Conservation (phyloP, 2,113 vertebrate species). For the Tyto alba region DNA sequence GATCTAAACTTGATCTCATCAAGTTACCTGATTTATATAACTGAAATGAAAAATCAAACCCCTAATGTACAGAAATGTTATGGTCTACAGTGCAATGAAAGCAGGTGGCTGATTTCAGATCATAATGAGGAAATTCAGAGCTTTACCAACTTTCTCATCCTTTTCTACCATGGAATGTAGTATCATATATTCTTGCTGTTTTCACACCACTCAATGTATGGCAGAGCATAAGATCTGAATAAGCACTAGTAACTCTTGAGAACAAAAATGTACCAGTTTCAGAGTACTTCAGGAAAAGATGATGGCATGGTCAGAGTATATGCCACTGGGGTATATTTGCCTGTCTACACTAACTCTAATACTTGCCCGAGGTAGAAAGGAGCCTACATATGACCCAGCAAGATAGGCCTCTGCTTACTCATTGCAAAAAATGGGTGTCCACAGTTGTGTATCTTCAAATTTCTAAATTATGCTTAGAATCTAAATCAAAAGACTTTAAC, state of each 20-base stretch:
- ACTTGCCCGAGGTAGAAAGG: background rate
- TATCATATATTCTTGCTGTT: background rate
- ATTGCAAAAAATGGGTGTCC: background rate
- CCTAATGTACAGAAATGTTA: background rate
- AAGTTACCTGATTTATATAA: background rate
- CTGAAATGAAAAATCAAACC: background rate
- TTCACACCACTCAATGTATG: background rate
- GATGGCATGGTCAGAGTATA: background rate
- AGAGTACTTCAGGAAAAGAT: background rate
- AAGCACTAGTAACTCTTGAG: background rate
- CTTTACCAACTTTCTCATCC: background rate
- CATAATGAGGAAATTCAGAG: background rate
- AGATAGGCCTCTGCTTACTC: background rate
- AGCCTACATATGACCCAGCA: background rate
- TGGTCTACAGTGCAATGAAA: background rate
- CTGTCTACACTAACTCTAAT: background rate
- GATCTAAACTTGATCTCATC: background rate
- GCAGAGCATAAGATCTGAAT: background rate
- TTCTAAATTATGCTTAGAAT: background rate
- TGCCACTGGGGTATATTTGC: background rate
- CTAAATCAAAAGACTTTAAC: background rate
- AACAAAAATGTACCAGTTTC: background rate
- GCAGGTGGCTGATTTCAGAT: background rate
- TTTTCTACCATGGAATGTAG: background rate
- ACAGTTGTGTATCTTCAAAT: background rate